phyloP scores from a whole-genome alignment of 1,140 invertebrate species.

The Glomeris maerens region DNA sequence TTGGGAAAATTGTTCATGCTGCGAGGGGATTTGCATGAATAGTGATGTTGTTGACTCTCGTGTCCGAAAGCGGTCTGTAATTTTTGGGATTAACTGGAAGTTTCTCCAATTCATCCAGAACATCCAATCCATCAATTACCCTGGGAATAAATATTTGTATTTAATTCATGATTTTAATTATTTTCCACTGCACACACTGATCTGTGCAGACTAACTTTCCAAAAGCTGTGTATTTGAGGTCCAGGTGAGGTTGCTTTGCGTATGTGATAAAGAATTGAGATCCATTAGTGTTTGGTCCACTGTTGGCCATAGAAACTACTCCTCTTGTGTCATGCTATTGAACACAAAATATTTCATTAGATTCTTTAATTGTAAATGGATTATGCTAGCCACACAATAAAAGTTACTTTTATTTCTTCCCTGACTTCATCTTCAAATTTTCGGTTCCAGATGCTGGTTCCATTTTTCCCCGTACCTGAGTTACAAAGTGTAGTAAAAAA shows the following conservation, averaged over 20 bases:
- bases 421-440: slow-evolving; percentile 95
- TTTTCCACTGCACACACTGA: slow-evolving; percentile 1
- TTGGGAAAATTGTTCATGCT: slow-evolving; percentile 17
- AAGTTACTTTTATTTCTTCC: slow-evolving; percentile 69
- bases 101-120: slow-evolving; percentile 90
- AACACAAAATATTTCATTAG: slow-evolving; percentile 15
- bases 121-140: slow-evolving; percentile 93
- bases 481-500: background rate
- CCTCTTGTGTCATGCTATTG: slow-evolving; percentile 69
- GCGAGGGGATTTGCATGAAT: slow-evolving; percentile 95
- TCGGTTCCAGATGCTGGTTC: slow-evolving; percentile 73
- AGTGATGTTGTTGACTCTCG: slow-evolving; percentile 69
- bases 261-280: slow-evolving; percentile 97
- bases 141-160: slow-evolving; percentile 41
- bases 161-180: too few relatives aligned
- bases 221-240: slow-evolving; percentile 94
- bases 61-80: slow-evolving; percentile 68
- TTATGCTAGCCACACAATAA: background rate
- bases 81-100: slow-evolving; percentile 86
- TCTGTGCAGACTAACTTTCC: slow-evolving; percentile 54
- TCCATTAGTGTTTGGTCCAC: slow-evolving; percentile 95
- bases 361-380: background rate
- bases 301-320: slow-evolving; percentile 95
- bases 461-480: slow-evolving; percentile 78
- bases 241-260: slow-evolving; percentile 82